These are phyloP conservation scores for Andricus curvator DNA, from an alignment of 2,888 invertebrate genomes.

Conservation along the genomic window DNA sequence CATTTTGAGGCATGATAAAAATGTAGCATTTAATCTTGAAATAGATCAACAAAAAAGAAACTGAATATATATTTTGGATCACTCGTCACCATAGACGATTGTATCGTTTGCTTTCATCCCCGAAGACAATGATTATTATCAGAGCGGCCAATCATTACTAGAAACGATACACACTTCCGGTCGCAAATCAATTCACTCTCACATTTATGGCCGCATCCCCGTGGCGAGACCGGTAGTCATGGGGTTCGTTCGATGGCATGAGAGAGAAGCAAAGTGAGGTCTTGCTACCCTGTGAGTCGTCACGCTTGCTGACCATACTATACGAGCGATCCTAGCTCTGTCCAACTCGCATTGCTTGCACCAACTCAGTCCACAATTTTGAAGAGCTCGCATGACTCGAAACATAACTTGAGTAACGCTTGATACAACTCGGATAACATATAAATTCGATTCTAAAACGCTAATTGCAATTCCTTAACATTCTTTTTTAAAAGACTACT, in stretches of 20 bases:
- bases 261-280: constrained; percentile 49
- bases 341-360: constrained; percentile 50
- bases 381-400: constrained; percentile 48
- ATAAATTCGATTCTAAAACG: not conserved
- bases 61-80: not conserved
- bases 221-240: constrained; percentile 68
- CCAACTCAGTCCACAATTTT: constrained; percentile 47
- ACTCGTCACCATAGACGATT: not conserved
- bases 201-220: constrained; percentile 75
- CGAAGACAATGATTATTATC: constrained; percentile 24
- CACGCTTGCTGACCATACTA: constrained; percentile 76
- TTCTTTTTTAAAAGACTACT: not conserved
- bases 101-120: constrained; percentile 28
- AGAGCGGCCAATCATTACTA: constrained; percentile 72
- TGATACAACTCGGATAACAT: not conserved
- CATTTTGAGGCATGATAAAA: no score
- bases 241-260: constrained; percentile 63
- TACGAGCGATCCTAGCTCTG: constrained; percentile 67
- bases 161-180: constrained; percentile 76
- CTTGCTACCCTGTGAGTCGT: constrained; percentile 64
- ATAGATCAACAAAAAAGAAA: no score
- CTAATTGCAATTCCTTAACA: not conserved
- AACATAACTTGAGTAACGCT: constrained; percentile 38
- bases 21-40: no score
- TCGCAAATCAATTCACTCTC: constrained; percentile 76